Evolutionary conservation across 2,888 invertebrate genomes (phyloP), one percentile per base, ranked within the genome.

Genomic region (Drosophila falleni): DNA sequence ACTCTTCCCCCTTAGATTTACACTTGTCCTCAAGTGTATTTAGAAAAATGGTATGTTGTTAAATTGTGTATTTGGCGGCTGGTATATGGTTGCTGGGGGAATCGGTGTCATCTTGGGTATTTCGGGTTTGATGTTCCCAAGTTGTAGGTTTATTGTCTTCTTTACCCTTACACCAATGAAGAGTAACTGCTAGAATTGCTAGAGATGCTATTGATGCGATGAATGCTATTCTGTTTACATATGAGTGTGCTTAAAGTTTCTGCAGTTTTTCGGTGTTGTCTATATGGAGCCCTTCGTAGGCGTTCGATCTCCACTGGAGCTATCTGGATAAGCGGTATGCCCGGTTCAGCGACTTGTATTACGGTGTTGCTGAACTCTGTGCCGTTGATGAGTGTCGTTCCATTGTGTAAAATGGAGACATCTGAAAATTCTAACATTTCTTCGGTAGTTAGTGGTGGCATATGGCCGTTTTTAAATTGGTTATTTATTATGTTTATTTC

Each of bases 371-470:
- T 53, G 29, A 41, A 29, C 39, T 53, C 53, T 29, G 41, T 41
- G 15, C 29, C 39, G 29, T 53, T 39, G 13, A 53, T 53, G 8
- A 46, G 13, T 26, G 35, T 15, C 6, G 44, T 55, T 55, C 31
- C 19, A 44, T 53, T 53, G 6, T 15, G 26, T 9, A 37, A 37
- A 13, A 37, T 37, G 23, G 39, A 53, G 1, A 53, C 44, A 46
- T 56, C 44, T 4, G 55, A 44, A 10, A 56, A n/a, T n/a, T 56
- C 44, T 23, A 56, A 35, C 53, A 37, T 39, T 26, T 53, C 26
- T 10, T 39, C 37, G 2, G n/a, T 26, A 15, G 26, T 53, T 39
- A 39, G 5, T n/a, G 53, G 39, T 10, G 53, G 39, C 39, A 53
- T 54, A 29, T 54, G 9, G 11, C 6, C 13, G 11, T 54, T 41